Evolutionary conservation across 2,888 invertebrate genomes (phyloP).

Genomic region (Anthrax anthrax): DNA sequence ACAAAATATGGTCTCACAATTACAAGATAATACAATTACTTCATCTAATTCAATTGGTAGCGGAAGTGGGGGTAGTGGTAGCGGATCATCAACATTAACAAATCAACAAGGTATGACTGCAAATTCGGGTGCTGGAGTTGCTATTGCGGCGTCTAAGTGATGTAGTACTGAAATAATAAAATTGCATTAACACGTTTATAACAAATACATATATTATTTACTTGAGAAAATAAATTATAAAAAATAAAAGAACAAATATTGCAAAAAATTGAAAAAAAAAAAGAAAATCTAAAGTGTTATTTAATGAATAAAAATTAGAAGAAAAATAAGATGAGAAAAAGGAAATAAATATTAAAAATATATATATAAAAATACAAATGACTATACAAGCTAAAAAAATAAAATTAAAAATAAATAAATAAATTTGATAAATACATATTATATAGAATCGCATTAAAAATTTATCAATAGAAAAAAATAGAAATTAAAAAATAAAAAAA

Average conservation of each 20-base stretch:
- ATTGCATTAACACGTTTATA: conserved; percentile 13
- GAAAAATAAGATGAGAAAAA: background rate
- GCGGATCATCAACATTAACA: conserved; percentile 6
- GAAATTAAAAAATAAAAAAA: background rate
- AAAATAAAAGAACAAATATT: conserved; percentile 5
- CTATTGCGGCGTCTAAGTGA: conserved; percentile 21
- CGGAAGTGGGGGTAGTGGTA: conserved; percentile 2
- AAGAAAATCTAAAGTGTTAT: background rate
- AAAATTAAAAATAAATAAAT: conserved; percentile 4
- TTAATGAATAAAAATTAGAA: background rate
- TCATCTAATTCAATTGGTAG: conserved; percentile 4
- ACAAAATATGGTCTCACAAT: conserved; percentile 14
- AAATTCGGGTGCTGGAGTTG: conserved; percentile 18
- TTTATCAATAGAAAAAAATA: conserved; percentile 8
- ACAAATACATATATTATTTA: background rate
- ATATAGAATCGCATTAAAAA: conserved; percentile 11
- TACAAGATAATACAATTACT: conserved; percentile 3
- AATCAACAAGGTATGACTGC: conserved; percentile 14
- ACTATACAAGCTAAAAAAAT: background rate
- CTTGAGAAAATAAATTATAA: conserved; percentile 11
- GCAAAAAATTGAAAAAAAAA: background rate
- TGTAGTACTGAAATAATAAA: conserved; percentile 19
- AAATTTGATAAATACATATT: background rate
- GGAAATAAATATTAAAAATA: conserved; percentile 1
- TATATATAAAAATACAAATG: background rate